Evolutionary conservation across 2,888 invertebrate genomes (phyloP).

Genomic region (Dicycla oo): DNA sequence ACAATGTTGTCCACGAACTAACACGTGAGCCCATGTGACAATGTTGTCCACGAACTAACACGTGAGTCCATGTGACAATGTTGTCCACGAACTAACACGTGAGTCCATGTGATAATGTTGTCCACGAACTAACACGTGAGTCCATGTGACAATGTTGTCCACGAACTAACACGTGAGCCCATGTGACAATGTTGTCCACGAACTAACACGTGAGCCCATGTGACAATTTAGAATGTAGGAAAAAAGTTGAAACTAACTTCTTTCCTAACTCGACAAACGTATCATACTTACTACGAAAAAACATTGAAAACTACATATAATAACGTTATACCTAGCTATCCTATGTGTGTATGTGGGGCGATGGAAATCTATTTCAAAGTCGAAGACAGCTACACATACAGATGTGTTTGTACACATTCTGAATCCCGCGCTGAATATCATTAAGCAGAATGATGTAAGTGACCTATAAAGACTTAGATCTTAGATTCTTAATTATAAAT

Average conservation of each 20-base stretch:
- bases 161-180: background rate
- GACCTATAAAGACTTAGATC: background rate
- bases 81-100: too few species aligned
- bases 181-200: background rate
- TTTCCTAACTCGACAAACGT: background rate
- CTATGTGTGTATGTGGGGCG: background rate
- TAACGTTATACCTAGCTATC: background rate
- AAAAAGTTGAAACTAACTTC: background rate
- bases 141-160: too few species aligned
- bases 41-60: too few species aligned
- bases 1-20: too few species aligned
- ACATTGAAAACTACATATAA: too few species aligned
- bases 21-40: background rate
- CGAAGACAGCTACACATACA: slow-evolving; percentile 18
- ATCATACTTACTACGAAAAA: background rate
- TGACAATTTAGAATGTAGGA: background rate
- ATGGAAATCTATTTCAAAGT: slow-evolving; percentile 11
- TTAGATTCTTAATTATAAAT: background rate
- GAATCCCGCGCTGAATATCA: slow-evolving; percentile 18
- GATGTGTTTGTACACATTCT: slow-evolving; percentile 43
- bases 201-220: background rate
- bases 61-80: background rate
- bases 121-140: background rate
- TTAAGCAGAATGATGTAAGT: slow-evolving; percentile 25
- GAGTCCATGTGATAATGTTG: background rate